Base-by-base conservation (phyloP, 30 jellyfish, hydroid and myxozoan species). In the Catostylus mosaicus region DNA sequence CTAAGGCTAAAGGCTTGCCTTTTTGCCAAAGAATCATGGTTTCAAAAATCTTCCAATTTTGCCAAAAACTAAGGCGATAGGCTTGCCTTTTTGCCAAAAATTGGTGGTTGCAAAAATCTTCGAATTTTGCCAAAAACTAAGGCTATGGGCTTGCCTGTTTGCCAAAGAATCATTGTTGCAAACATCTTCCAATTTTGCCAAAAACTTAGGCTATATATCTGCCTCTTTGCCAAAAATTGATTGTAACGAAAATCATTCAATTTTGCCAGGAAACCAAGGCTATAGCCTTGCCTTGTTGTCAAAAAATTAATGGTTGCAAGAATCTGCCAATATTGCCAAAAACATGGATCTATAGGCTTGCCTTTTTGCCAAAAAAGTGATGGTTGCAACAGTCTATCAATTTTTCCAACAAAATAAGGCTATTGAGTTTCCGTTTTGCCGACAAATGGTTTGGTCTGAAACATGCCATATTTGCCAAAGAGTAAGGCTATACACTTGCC, bases 31-130 rank as follows among this genome's bases (percentile, higher is more conserved):
- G 19, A 7, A 4, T 24, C 30, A 16, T 43, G 16, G 16, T 8
- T 16, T 6, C 29, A n/a, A 10, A 52, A 40, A 14, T 40, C 54
- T 40, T 40, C 7, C 54, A 40, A 40, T 40, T 40, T n/a, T n/a
- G n/a, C n/a, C n/a, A n/a, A n/a, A n/a, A n/a, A n/a, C 54, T 7
- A 67, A 30, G 79, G 79, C 36, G 30, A 67, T 67, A 67, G 79
- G 33, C 79, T 67, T 67, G 33, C 61, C 32, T 2, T 67, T 67
- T 20, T 18, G 79, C 34, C 32, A 5, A 35, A 63, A 67, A 67
- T 32, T 12, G 32, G 60, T 1, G n/a, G 46, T 67, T 32, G 50
- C 30, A 35, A 30, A 23, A 31, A 6, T 18, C 36, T 38, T 22
- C 30, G 14, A 0, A 26, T 67, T 67, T n/a, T 5, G 76, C 43